Evolutionary conservation across 2,797 vertebrate genomes (phyloP).

Genomic region (Pangasius krempfi): DNA sequence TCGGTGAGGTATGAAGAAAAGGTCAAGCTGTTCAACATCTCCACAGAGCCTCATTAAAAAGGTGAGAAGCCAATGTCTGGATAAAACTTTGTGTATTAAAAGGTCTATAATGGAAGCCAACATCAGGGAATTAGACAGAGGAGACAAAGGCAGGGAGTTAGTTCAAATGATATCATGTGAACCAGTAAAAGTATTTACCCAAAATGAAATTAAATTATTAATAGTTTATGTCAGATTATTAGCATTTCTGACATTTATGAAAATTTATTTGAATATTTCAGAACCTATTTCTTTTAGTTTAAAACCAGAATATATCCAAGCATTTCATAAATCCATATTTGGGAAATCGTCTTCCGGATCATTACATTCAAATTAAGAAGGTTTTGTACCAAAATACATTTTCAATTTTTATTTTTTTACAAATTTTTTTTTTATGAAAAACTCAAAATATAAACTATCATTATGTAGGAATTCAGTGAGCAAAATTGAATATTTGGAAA

Average conservation of each 20-base stretch:
- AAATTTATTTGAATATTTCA: background rate
- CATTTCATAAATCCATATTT: background rate
- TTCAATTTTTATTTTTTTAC: no score
- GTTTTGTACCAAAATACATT: background rate
- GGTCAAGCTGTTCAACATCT: conserved; percentile 49
- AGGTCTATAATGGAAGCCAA: conserved; percentile 38
- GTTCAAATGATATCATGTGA: background rate
- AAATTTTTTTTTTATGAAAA: no score
- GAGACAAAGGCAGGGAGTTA: background rate
- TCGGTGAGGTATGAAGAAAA: conserved; percentile 33
- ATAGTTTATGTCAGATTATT: background rate
- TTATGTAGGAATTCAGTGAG: no score
- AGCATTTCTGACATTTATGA: background rate
- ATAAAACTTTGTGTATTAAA: conserved; percentile 17
- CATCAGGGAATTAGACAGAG: background rate
- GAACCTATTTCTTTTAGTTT: background rate
- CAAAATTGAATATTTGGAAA: background rate
- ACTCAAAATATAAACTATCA: no score
- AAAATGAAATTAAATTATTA: background rate
- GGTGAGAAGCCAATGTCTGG: conserved; percentile 30
- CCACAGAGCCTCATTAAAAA: conserved; percentile 45
- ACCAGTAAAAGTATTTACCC: background rate
- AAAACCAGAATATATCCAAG: background rate
- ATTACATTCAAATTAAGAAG: background rate
- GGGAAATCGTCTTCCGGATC: background rate